Evolutionary conservation across 2,888 invertebrate species (phyloP).

Genomic region (Yponomeuta cagnagella): DNA sequence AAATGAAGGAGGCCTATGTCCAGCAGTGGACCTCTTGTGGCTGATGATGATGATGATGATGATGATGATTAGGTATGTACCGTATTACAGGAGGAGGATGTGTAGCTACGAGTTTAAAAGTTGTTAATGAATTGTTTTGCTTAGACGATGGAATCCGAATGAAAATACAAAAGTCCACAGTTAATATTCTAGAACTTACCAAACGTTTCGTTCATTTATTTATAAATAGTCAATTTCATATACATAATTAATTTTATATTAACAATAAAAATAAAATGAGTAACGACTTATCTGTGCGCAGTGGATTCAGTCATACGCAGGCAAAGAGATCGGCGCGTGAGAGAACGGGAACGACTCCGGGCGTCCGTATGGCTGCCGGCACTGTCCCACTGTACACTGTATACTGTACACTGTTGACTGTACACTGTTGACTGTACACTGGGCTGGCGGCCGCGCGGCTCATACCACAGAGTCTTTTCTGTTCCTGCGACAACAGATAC

Average conservation of each 20-base stretch:
- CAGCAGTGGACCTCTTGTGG: too few species aligned
- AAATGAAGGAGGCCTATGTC: too few species aligned
- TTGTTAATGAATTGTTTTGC: background rate
- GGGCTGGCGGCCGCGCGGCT: conserved; percentile 22
- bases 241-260: conserved; percentile 43
- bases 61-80: too few species aligned
- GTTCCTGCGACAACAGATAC: conserved; percentile 56
- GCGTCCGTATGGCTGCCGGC: background rate
- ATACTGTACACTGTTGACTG: too few species aligned
- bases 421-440: too few species aligned
- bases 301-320: background rate
- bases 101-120: too few species aligned
- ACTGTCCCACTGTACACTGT: too few species aligned
- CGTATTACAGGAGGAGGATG: too few species aligned
- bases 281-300: conserved; percentile 51
- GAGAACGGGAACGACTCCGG: background rate
- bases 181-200: conserved; percentile 54
- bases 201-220: conserved; percentile 48
- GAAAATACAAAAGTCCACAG: conserved; percentile 21
- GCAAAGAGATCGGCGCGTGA: conserved; percentile 20
- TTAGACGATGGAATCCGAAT: background rate
- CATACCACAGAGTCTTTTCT: conserved; percentile 73
- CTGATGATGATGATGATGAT: too few species aligned
- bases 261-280: conserved; percentile 60
- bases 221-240: conserved; percentile 70